Conservation (phyloP, 2,888 invertebrate species). For the Calephelis perditalis region DNA sequence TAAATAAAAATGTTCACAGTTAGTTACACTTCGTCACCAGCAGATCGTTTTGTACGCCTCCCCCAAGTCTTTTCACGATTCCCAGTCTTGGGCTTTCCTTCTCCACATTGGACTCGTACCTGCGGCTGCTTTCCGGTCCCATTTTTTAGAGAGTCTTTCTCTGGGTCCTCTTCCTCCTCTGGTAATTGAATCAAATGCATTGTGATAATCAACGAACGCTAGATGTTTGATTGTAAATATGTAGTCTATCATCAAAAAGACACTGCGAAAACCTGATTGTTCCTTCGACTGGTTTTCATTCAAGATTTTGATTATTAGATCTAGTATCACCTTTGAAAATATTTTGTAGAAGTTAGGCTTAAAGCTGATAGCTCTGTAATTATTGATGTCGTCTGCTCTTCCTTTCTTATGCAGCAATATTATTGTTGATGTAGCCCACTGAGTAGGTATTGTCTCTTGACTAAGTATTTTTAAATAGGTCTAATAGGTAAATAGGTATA, state of each 20-base stretch:
- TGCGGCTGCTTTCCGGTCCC: too few relatives aligned
- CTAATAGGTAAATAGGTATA: too few relatives aligned
- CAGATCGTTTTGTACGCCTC: too few relatives aligned
- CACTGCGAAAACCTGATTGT: not conserved
- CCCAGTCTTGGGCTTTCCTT: too few relatives aligned
- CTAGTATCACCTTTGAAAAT: conserved; percentile 24
- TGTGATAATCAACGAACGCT: conserved; percentile 12
- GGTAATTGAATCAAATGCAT: conserved; percentile 6
- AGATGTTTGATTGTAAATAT: conserved; percentile 24
- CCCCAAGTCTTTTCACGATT: too few relatives aligned
- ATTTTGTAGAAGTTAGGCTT: not conserved
- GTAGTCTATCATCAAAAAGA: conserved; percentile 23
- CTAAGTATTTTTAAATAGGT: conserved; percentile 27
- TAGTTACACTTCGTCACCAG: too few relatives aligned
- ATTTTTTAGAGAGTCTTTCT: too few relatives aligned
- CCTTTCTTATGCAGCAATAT: conserved; percentile 32
- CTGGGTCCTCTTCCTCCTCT: too few relatives aligned
- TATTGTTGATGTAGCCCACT: conserved; percentile 30
- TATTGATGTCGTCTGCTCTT: not conserved
- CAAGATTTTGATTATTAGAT: conserved; percentile 14
- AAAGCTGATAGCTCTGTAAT: not conserved
- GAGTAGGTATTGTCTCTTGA: conserved; percentile 25
- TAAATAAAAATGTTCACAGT: too few relatives aligned
- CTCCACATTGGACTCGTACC: too few relatives aligned
- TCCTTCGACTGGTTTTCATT: not conserved